Conservation (phyloP, 2,113 vertebrate species). For the Entosphenus tridentatus region DNA sequence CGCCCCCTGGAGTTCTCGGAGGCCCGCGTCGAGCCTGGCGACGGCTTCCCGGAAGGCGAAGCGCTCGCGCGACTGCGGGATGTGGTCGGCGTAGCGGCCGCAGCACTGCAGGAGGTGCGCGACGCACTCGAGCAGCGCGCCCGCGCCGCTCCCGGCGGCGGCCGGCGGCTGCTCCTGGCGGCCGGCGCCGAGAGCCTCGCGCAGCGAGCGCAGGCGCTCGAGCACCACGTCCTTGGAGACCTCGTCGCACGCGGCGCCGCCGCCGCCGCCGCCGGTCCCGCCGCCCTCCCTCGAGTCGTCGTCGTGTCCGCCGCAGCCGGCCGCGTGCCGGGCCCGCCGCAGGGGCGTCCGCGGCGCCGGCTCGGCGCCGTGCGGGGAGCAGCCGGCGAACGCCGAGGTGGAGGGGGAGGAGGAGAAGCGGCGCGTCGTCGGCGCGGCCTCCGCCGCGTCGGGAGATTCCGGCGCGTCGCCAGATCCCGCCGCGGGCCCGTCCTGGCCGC, state of each 20-base stretch:
- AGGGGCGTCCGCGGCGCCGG: background rate
- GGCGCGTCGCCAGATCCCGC: too few species aligned
- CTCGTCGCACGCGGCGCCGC: slow-evolving; percentile 10
- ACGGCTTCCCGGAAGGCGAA: slow-evolving; percentile 93
- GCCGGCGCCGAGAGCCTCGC: slow-evolving; percentile 47
- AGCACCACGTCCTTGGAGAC: slow-evolving; percentile 14
- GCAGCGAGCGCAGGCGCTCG: slow-evolving; percentile 22
- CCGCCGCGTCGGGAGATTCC: too few species aligned
- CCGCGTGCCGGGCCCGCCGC: background rate
- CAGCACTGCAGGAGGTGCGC: slow-evolving; percentile 75
- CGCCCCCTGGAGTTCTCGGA: slow-evolving; percentile 85
- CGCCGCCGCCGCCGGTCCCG: slow-evolving; percentile 55
- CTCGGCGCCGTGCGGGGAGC: slow-evolving; percentile 28
- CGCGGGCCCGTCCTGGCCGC: too few species aligned
- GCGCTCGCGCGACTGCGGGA: slow-evolving; percentile 86
- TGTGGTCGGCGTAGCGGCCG: slow-evolving; percentile 94
- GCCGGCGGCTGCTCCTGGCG: slow-evolving; percentile 29
- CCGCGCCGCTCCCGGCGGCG: slow-evolving; percentile 69
- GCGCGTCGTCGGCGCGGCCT: slow-evolving; percentile 25
- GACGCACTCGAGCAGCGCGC: slow-evolving; percentile 66
- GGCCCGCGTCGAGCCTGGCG: slow-evolving; percentile 76
- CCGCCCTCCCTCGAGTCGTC: slow-evolving; percentile 28
- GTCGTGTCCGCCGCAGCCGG: slow-evolving; percentile 18
- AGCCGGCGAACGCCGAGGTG: slow-evolving; percentile 47
- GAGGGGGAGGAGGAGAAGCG: slow-evolving; percentile 39